Conservation (phyloP, 2,113 vertebrate genomes). For the Herpailurus yagouaroundi region DNA sequence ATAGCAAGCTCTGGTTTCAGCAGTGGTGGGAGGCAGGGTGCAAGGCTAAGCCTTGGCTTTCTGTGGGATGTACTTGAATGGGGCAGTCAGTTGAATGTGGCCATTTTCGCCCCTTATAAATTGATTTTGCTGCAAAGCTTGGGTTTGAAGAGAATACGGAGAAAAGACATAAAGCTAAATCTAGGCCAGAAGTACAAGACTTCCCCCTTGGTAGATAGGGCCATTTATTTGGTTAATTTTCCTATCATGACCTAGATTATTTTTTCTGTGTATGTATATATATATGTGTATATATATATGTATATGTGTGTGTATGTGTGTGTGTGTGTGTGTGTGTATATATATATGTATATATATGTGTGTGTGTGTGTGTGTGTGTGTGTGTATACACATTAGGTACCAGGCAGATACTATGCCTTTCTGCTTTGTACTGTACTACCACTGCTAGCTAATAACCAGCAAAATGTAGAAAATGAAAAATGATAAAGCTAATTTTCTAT, state of each 20-base stretch:
- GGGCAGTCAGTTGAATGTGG: background rate
- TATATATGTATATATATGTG: fast-evolving
- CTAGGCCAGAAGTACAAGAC: slow-evolving; percentile 29
- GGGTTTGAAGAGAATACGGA: background rate
- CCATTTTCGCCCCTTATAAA: slow-evolving; percentile 29
- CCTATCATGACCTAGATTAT: background rate
- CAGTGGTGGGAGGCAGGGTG: background rate
- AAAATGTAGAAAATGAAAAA: slow-evolving; percentile 67
- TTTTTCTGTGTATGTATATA: background rate
- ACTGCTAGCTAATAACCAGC: slow-evolving; percentile 78
- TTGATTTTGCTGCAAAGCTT: slow-evolving; percentile 15
- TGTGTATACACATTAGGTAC: slow-evolving; percentile 21
- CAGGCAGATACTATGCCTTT: slow-evolving; percentile 73
- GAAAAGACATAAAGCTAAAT: background rate
- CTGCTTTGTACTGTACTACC: slow-evolving; percentile 73
- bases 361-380: background rate
- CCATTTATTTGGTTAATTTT: slow-evolving; percentile 41
- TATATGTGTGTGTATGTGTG: background rate
- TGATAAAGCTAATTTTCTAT: slow-evolving; percentile 43
- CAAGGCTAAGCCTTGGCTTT: slow-evolving; percentile 18
- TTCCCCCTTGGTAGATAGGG: slow-evolving; percentile 34
- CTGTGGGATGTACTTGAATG: background rate
- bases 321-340: fast-evolving
- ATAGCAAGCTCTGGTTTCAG: background rate
- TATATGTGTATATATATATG: fast-evolving